Base-by-base conservation (phyloP, 2,888 invertebrate species). In the Celastrina argiolus region DNA sequence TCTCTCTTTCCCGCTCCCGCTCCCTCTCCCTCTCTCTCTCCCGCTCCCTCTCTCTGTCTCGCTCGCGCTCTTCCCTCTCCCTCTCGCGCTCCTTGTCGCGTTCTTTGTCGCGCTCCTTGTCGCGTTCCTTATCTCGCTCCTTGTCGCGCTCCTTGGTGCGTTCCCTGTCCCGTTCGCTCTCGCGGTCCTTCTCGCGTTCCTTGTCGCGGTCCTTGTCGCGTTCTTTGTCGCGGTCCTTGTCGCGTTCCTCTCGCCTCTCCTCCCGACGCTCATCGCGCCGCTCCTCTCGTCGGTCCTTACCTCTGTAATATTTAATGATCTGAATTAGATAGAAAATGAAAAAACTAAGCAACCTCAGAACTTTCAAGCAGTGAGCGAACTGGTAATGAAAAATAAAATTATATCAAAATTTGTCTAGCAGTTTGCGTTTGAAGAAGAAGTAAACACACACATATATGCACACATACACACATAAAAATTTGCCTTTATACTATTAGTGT, bases 11-110 rank as follows among this genome's bases (percentile, higher is more conserved):
- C 63, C 78, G 78, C 70, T 78, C 84, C 16, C 81, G 71, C 39
- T 66, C 65, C 45, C 56, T 64, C 65, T 81, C 81, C 42, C 83
- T 75, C 69, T 89, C 87, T 58, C 85, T 71, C 69, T 68, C 70
- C 70, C 94, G 92, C 75, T 89, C 91, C 41, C 89, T 79, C 69
- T 92, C 91, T 1, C 31, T 16, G 14, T 64, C 45, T 26, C 92
- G 73, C 66, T 81, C 81, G 1, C 75, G 73, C 65, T 74, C 82
- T 31, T 75, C 79, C 72, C 76, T 88, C 76, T 76, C 85, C 67
- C 75, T 84, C 80, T 73, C 88, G 63, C 77, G 73, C 65, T 51
- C 51, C 22, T 51, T 51, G 51, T 51, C 51, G 12, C 51, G 51
- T 12, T 51, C 51, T 4, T 51, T 51, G 22, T 51, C 51, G 1